phyloP scores from a whole-genome alignment of 23 tunicate species.

The Clavelina lepadiformis region DNA sequence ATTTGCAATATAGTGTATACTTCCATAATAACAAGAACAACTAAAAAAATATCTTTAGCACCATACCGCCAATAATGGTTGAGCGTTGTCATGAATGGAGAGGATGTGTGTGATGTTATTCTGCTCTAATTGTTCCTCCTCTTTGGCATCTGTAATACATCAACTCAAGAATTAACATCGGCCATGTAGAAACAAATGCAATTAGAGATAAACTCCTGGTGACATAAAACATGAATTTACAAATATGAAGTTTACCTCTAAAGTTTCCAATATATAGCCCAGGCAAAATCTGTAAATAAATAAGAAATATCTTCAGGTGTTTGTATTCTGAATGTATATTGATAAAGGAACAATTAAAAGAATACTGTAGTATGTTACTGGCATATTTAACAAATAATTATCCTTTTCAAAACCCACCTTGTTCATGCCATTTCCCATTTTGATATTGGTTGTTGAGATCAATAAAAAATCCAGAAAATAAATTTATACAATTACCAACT shows the following conservation, averaged over 20 bases:
- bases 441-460: no score
- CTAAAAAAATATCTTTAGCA: neutral
- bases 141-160: conserved; percentile 51
- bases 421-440: conserved; percentile 87
- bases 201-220: no score
- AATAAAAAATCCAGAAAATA: no score
- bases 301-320: neutral
- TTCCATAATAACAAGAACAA: neutral
- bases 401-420: conserved; percentile 37
- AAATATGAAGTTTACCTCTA: conserved; percentile 23
- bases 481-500: no score
- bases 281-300: conserved; percentile 53
- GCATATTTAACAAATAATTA: no score
- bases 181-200: neutral
- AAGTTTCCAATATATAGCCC: conserved; percentile 67
- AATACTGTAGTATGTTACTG: no score
- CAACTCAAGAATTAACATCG: neutral
- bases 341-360: no score
- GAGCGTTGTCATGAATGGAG: conserved; percentile 81
- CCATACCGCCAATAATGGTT: conserved; percentile 32
- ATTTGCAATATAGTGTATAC: conserved; percentile 1
- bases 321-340: no score
- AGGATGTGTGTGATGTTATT: conserved; percentile 73
- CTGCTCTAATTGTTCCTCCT: conserved; percentile 34
- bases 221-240: neutral